Conservation (phyloP, 2,888 invertebrate genomes). For the Rutpela maculata region DNA sequence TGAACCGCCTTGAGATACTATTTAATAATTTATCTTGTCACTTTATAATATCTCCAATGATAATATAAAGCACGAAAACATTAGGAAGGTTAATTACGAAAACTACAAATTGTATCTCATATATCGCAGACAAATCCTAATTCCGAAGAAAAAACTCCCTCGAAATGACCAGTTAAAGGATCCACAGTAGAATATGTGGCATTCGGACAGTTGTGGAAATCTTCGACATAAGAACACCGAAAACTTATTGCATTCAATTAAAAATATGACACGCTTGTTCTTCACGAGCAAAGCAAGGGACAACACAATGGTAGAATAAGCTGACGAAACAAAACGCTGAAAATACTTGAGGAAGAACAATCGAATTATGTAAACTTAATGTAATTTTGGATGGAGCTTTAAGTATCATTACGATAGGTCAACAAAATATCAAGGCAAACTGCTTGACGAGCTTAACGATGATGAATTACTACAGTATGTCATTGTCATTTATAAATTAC, state of each 20-base stretch:
- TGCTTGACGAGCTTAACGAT: not conserved
- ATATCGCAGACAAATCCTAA: not conserved
- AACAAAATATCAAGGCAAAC: not conserved
- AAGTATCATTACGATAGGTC: not conserved
- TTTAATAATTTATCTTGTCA: too few species aligned
- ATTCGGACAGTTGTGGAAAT: not conserved
- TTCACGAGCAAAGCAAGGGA: not conserved
- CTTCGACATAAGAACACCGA: not conserved
- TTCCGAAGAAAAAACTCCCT: not conserved
- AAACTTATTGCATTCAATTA: not conserved
- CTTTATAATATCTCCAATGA: too few species aligned
- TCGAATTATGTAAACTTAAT: slow-evolving; percentile 11
- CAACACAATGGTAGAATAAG: not conserved
- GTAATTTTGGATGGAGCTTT: not conserved
- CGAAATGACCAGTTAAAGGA: not conserved
- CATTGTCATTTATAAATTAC: too few species aligned
- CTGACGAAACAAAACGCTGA: not conserved
- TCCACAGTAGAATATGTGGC: not conserved
- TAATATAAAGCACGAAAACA: too few species aligned
- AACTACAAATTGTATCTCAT: not conserved
- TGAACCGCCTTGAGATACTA: too few species aligned
- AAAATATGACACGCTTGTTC: not conserved
- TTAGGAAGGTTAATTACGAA: too few species aligned
- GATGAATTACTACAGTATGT: not conserved
- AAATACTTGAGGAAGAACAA: not conserved